Conservation (phyloP, 37 sponge, comb jelly and placozoan genomes). For the Tethya wilhelma region DNA sequence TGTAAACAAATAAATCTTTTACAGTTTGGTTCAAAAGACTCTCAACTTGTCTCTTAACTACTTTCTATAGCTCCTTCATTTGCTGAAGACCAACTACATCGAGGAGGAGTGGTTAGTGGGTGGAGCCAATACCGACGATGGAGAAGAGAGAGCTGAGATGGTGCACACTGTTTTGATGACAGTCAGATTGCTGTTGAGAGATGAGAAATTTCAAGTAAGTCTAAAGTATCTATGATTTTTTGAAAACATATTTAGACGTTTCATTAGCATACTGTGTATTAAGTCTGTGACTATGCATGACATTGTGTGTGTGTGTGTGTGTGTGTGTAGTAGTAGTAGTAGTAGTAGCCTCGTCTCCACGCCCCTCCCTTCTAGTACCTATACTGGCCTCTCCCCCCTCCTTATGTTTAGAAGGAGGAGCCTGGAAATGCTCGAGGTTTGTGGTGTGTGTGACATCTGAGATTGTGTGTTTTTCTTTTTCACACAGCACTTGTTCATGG, state of each 20-base stretch:
- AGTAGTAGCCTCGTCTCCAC: background rate
- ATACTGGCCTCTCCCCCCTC: background rate
- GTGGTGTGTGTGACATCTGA: no score
- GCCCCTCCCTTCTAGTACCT: background rate
- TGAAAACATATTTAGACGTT: background rate
- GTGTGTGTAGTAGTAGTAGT: no score
- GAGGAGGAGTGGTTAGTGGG: slow-evolving; percentile 13
- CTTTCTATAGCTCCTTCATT: slow-evolving; percentile 4
- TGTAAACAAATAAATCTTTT: no score
- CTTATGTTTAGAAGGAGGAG: no score
- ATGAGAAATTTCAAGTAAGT: slow-evolving; percentile 24
- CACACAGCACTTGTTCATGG: slow-evolving; percentile 21
- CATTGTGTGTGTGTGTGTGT: no score
- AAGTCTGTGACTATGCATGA: no score
- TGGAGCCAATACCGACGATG: no score
- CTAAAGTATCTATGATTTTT: background rate
- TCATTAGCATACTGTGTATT: no score
- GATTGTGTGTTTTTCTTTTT: no score
- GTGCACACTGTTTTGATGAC: background rate
- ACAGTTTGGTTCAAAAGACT: no score
- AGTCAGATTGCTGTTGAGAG: slow-evolving; percentile 40
- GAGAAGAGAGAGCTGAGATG: background rate
- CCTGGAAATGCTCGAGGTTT: no score
- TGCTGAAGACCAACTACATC: slow-evolving; percentile 2
- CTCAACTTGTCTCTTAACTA: background rate